Base-by-base conservation (phyloP, 2,888 invertebrate species). In the Drosophila rellima region DNA sequence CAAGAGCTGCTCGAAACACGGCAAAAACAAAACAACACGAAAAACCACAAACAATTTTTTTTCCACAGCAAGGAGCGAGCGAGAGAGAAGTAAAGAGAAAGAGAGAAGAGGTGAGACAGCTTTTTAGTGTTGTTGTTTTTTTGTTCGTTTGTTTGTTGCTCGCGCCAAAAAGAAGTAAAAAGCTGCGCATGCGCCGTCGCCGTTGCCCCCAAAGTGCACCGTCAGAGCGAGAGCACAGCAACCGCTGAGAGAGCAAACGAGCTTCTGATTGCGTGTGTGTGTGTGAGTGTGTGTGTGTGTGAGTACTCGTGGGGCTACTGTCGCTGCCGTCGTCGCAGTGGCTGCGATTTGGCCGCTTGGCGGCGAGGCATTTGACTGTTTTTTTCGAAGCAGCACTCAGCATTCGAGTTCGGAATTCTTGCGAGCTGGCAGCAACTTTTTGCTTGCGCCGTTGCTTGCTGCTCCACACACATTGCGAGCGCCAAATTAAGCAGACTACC, bases 371-470 rank as follows among this genome's bases (percentile, higher is more conserved):
- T 92, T 92, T 91, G 82, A 83, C 84, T 85, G 90, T 91, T 92
- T 92, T 92, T 92, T 91, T 90, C 91, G 84, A 84, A 78, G 86
- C 86, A 84, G 80, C 86, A 82, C 88, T 89, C 91, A 91, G 91
- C 92, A 92, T 92, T 92, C 92, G 91, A 90, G 91, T 91, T 90
- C 91, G 91, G 92, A 91, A 92, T 92, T 92, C 92, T 92, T 92
- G 89, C 91, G 91, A 92, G 92, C 90, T 91, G 92, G 91, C 88
- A 92, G 92, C 91, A 91, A 89, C 84, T 90, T 92, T 91, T 91
- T 79, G 73, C 71, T 59, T 65, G 74, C 60, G 66, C 57, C 65
- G 69, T 77, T 75, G 71, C 78, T 75, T 48, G 57, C 70, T 64
- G 64, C 77, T 63, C 61, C 66, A 57, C 62, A 68, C 63, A 70